A percentile compares a stretch with the other conserved stretches of the same genome.
These are phyloP conservation scores for Siderastrea siderea DNA, from an alignment of 92 coral and sea anemone species.

Conservation along the genomic window DNA sequence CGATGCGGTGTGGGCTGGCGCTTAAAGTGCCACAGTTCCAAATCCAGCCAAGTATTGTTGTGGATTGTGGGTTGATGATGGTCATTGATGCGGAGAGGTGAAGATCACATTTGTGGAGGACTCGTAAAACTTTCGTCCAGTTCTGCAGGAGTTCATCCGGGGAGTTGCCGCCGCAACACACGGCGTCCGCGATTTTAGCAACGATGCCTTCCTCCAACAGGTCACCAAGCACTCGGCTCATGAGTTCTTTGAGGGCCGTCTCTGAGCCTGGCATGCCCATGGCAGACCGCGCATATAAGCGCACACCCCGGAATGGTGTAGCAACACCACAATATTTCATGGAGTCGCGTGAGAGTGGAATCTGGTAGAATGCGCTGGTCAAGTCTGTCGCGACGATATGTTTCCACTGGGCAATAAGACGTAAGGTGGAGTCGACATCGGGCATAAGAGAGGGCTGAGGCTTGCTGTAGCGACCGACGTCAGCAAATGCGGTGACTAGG, in stretches of 20 bases:
- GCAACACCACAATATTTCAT: conserved; percentile 72
- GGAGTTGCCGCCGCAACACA: conserved; percentile 57
- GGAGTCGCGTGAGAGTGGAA: conserved; percentile 58
- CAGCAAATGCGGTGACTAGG: conserved; percentile 59
- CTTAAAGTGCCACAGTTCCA: conserved; percentile 57
- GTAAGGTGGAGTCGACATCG: conserved; percentile 40
- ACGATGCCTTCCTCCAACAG: conserved; percentile 56
- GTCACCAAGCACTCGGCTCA: conserved; percentile 65
- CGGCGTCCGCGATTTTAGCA: conserved; percentile 56
- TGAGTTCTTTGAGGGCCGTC: conserved; percentile 16
- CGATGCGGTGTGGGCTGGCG: conserved; percentile 70
- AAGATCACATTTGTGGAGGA: conserved; percentile 58
- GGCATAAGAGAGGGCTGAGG: conserved; percentile 66
- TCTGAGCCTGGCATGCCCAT: too few species aligned
- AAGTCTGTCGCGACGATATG: conserved; percentile 62
- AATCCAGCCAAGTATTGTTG: conserved; percentile 61
- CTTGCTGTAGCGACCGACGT: conserved; percentile 51
- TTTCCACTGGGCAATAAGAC: conserved; percentile 70
- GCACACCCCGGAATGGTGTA: conserved; percentile 22
- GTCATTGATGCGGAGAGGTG: conserved; percentile 62
- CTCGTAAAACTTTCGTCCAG: conserved; percentile 54
- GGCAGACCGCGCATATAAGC: too few species aligned
- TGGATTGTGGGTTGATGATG: conserved; percentile 51
- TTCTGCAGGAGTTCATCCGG: conserved; percentile 52
- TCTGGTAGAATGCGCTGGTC: conserved; percentile 77